Percentiles rank a stretch among this genome's conserved stretches.
phyloP scores from a whole-genome alignment of 2,113 vertebrate species.

The Aleadryas rufinucha region DNA sequence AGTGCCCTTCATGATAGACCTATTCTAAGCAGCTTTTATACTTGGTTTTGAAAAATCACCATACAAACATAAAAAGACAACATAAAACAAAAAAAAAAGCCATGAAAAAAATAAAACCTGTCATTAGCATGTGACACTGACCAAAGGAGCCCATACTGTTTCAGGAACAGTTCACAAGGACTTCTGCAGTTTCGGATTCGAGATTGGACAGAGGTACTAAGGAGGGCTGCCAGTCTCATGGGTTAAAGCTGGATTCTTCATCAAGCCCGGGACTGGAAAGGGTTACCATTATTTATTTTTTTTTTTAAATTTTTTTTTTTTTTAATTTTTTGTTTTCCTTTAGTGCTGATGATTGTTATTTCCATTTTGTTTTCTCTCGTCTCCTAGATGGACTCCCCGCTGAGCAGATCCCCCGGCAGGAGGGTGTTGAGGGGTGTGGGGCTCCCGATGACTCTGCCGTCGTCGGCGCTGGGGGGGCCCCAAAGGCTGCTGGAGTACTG shows the following conservation, averaged over 20 bases:
- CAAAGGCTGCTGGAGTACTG: conserved; percentile 97
- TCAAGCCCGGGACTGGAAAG: conserved; percentile 69
- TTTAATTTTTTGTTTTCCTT: conserved; percentile 42
- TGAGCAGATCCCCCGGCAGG: conserved; percentile 94
- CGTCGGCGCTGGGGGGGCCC: conserved; percentile 89
- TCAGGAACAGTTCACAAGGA: conserved; percentile 78
- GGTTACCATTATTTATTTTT: conserved; percentile 25
- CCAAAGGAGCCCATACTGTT: conserved; percentile 75
- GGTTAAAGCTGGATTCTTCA: conserved; percentile 65
- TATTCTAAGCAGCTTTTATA: conserved; percentile 85
- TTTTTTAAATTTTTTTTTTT: neutral
- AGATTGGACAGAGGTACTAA: conserved; percentile 77
- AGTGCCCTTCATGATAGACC: conserved; percentile 86
- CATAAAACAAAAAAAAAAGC: conserved; percentile 65
- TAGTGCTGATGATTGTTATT: conserved; percentile 73
- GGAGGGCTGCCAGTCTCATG: conserved; percentile 70
- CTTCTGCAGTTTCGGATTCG: conserved; percentile 63
- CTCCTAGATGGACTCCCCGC: conserved; percentile 93
- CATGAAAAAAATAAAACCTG: conserved; percentile 68
- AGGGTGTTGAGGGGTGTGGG: conserved; percentile 93
- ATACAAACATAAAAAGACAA: conserved; percentile 72
- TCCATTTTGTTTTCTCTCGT: conserved; percentile 21
- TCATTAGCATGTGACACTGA: conserved; percentile 74
- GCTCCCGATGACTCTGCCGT: conserved; percentile 89
- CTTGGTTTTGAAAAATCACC: conserved; percentile 72